These are phyloP conservation scores for Ctenomys sociabilis DNA, from an alignment of 2,113 vertebrate genomes.

Conservation along the genomic window DNA sequence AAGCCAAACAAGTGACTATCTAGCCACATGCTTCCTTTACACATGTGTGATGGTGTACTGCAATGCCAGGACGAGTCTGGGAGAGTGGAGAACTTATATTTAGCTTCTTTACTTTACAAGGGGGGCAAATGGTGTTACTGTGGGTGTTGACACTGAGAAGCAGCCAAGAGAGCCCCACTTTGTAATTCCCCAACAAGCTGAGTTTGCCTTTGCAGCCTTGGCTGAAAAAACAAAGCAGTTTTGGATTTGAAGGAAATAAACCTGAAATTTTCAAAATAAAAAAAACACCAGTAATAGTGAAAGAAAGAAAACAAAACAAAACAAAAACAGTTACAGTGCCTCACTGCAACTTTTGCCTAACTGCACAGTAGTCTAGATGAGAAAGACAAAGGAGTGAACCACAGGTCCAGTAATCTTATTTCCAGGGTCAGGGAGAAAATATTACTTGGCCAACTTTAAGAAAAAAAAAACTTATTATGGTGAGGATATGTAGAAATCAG, in stretches of 20 bases:
- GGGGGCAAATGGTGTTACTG: constrained; percentile 30
- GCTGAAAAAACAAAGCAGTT: constrained; percentile 57
- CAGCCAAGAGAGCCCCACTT: constrained; percentile 32
- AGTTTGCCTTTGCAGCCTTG: constrained; percentile 61
- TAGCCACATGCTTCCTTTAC: constrained; percentile 39
- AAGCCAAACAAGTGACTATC: constrained; percentile 76
- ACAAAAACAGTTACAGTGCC: background rate
- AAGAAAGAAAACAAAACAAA: constrained; percentile 12
- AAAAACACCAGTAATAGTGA: constrained; percentile 32
- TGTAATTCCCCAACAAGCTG: constrained; percentile 60
- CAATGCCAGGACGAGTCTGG: background rate
- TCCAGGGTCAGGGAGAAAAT: background rate
- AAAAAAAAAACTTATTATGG: background rate
- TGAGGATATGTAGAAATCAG: constrained; percentile 28
- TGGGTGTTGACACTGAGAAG: constrained; percentile 32
- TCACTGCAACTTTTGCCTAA: constrained; percentile 21
- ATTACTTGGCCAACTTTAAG: constrained; percentile 8
- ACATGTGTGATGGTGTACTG: constrained; percentile 22
- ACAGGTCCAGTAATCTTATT: background rate
- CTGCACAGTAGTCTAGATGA: constrained; percentile 40
- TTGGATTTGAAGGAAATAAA: constrained; percentile 47
- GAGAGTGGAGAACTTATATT: background rate
- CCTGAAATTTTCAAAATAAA: constrained; percentile 51
- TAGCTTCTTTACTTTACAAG: constrained; percentile 43
- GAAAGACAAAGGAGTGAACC: constrained; percentile 1